These are phyloP conservation scores for Pterobdella sp. DNA, from an alignment of 2,888 invertebrate species.

Conservation along the genomic window DNA sequence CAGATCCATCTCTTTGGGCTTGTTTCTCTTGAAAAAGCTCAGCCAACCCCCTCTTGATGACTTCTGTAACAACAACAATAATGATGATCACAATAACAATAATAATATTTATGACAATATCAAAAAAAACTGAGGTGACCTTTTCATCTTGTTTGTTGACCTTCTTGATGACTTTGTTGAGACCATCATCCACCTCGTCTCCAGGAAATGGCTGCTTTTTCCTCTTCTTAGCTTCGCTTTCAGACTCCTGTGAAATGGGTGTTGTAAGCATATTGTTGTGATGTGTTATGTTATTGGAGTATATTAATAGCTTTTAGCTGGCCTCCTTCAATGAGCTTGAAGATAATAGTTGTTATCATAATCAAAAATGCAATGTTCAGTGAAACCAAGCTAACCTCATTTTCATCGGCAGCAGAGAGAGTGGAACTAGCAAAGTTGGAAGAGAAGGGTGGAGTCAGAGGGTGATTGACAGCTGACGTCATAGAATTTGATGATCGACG, in stretches of 20 bases:
- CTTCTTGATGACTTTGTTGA: conserved; percentile 11
- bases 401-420: not conserved
- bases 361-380: not conserved
- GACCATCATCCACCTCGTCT: conserved; percentile 32
- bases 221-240: conserved; percentile 5
- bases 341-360: not conserved
- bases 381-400: not conserved
- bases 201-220: conserved; percentile 34
- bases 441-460: not conserved
- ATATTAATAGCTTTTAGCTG: too few species aligned
- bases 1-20: conserved; percentile 77
- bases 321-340: too few species aligned
- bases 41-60: not conserved
- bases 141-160: not conserved
- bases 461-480: not conserved
- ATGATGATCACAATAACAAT: not conserved
- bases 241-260: not conserved
- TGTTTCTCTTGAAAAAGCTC: not conserved
- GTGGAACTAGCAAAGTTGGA: not conserved
- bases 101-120: too few species aligned
- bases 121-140: too few species aligned
- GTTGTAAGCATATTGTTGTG: not conserved
- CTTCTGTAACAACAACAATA: not conserved
- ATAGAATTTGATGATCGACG: conserved; percentile 2
- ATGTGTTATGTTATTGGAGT: too few species aligned